phyloP scores from a whole-genome alignment of 2,113 vertebrate species.

The Prochilodus magdalenae region DNA sequence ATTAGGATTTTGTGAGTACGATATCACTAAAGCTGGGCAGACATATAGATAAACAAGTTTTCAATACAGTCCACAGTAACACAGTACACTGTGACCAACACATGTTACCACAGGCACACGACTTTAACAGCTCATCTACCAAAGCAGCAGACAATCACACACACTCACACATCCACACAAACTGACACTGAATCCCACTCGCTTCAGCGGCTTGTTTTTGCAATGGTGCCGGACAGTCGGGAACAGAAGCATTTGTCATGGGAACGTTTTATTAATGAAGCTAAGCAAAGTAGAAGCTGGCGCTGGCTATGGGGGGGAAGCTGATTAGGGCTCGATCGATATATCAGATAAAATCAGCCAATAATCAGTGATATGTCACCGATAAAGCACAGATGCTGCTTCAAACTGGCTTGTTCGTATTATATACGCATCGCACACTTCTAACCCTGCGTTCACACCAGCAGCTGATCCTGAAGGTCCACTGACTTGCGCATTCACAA shows the following conservation, averaged over 20 bases:
- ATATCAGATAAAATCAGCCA: background rate
- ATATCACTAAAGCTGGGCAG: too few species aligned
- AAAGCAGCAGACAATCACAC: too few species aligned
- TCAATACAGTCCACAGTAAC: too few species aligned
- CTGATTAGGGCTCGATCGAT: background rate
- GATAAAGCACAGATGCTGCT: background rate
- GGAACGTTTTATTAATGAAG: background rate
- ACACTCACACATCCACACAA: background rate
- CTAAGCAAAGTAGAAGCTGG: background rate
- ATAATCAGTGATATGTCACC: background rate
- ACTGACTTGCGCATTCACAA: too few species aligned
- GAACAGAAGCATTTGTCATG: background rate
- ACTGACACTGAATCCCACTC: background rate
- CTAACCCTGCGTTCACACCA: too few species aligned
- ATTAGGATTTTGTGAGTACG: too few species aligned
- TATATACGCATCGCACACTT: background rate
- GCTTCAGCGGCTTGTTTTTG: background rate
- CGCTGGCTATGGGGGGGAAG: background rate
- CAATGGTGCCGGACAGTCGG: background rate
- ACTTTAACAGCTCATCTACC: too few species aligned
- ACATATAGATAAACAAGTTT: too few species aligned
- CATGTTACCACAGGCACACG: too few species aligned
- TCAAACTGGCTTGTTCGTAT: background rate
- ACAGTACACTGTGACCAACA: too few species aligned
- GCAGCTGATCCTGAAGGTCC: too few species aligned